A percentile compares a stretch with the other conserved stretches of the same genome.
Evolutionary conservation across 2,888 invertebrate species (phyloP).

Genomic region (Branchipolynoe longqiensis): DNA sequence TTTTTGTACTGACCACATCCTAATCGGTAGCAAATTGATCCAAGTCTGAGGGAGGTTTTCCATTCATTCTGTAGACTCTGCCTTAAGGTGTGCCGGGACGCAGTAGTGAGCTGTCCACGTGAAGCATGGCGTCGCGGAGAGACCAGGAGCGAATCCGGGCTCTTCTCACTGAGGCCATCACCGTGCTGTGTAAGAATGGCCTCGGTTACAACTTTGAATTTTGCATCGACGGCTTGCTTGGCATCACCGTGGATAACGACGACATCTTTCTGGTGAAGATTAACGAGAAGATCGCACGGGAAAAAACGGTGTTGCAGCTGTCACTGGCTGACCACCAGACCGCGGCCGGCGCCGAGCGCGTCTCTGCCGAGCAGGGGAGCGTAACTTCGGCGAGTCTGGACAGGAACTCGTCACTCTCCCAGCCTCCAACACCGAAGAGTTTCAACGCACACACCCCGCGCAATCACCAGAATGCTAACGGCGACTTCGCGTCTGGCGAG

Average conservation of each 20-base stretch:
- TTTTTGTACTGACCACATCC: no score
- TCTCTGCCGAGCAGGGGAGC: background rate
- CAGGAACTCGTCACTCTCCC: constrained; percentile 7
- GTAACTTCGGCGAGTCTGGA: constrained; percentile 8
- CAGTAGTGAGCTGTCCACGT: background rate
- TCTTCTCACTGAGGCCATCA: constrained; percentile 39
- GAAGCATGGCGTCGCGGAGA: constrained; percentile 28
- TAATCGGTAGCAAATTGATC: no score
- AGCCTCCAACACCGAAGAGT: constrained; percentile 14
- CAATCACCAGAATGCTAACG: background rate
- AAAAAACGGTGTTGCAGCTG: background rate
- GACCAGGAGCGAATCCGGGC: constrained; percentile 38
- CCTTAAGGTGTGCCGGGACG: no score
- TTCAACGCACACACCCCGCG: background rate
- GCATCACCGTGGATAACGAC: constrained; percentile 36
- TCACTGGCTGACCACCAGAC: background rate
- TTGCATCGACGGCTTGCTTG: constrained; percentile 38
- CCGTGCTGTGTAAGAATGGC: constrained; percentile 45
- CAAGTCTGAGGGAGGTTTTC: no score
- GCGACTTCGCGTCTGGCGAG: background rate
- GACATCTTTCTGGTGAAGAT: constrained; percentile 49
- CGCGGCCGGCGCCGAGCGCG: no score
- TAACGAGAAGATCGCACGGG: constrained; percentile 19
- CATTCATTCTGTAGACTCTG: no score
- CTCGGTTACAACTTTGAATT: constrained; percentile 31